Evolutionary conservation across 2,113 vertebrate species (phyloP).

Genomic region (Gambusia holbrooki): DNA sequence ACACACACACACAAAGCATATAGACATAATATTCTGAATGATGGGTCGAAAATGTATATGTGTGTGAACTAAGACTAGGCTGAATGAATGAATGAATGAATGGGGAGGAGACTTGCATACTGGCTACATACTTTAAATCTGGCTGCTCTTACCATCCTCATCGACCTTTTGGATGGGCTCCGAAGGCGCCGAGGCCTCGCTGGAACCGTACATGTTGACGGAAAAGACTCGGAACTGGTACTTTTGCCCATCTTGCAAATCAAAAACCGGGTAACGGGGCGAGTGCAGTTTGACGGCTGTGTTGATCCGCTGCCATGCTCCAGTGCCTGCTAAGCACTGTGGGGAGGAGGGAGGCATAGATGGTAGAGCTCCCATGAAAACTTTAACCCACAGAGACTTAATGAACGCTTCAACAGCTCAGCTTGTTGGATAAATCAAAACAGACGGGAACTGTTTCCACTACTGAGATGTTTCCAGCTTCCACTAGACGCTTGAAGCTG

Average conservation of each 20-base stretch:
- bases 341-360: slow-evolving; percentile 6
- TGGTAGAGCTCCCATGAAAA: slow-evolving; percentile 22
- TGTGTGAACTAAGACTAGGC: too few species aligned
- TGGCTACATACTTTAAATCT: too few species aligned
- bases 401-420: not conserved
- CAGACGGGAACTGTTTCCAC: not conserved
- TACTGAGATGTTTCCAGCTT: too few species aligned
- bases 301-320: slow-evolving; percentile 91
- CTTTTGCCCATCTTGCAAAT: slow-evolving; percentile 88
- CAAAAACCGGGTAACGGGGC: slow-evolving; percentile 92
- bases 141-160: slow-evolving; percentile 83
- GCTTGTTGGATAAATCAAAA: not conserved
- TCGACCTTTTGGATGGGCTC: slow-evolving; percentile 87
- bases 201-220: slow-evolving; percentile 88
- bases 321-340: slow-evolving; percentile 89
- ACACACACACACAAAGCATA: too few species aligned
- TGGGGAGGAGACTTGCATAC: too few species aligned
- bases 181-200: slow-evolving; percentile 88
- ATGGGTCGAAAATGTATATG: too few species aligned
- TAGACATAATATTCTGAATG: too few species aligned
- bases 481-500: too few species aligned
- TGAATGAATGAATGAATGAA: too few species aligned
- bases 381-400: not conserved
- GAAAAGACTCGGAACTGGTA: slow-evolving; percentile 92
- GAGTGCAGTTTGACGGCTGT: slow-evolving; percentile 87